Percentiles rank a stretch among this genome's conserved stretches.
Evolutionary conservation across 2,797 vertebrate genomes (phyloP).

Genomic region (Microcaecilia unicolor): DNA sequence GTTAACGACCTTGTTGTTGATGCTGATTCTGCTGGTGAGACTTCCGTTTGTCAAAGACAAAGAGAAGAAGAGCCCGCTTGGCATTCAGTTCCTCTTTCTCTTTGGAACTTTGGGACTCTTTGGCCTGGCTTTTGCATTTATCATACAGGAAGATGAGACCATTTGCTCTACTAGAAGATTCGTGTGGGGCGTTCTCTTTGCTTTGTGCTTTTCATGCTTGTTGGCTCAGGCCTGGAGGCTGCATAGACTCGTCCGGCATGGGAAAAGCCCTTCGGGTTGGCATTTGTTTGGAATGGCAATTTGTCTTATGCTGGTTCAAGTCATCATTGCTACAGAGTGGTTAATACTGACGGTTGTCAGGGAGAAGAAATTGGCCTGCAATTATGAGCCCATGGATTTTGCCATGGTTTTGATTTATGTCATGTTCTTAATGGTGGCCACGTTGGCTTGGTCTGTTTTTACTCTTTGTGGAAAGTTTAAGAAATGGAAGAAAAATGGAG

Average conservation of each 20-base stretch:
- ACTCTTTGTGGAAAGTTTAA: slow-evolving; percentile 82
- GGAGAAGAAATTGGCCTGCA: slow-evolving; percentile 74
- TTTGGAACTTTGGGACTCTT: slow-evolving; percentile 82
- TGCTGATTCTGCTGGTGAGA: slow-evolving; percentile 76
- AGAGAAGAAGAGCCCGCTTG: slow-evolving; percentile 79
- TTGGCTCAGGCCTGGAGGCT: slow-evolving; percentile 82
- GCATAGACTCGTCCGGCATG: slow-evolving; percentile 67
- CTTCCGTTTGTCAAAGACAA: slow-evolving; percentile 80
- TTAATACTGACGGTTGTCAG: slow-evolving; percentile 85
- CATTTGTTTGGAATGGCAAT: slow-evolving; percentile 71
- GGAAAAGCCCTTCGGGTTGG: slow-evolving; percentile 76
- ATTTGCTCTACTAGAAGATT: slow-evolving; percentile 78
- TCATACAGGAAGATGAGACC: slow-evolving; percentile 76
- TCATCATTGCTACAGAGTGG: slow-evolving; percentile 90
- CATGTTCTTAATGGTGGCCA: slow-evolving; percentile 69
- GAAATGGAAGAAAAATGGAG: slow-evolving; percentile 80
- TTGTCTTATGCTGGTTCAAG: slow-evolving; percentile 82
- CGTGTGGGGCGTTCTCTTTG: slow-evolving; percentile 85
- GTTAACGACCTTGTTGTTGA: slow-evolving; percentile 70
- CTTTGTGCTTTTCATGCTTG: slow-evolving; percentile 87
- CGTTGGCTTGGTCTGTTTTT: slow-evolving; percentile 67
- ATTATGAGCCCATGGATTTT: slow-evolving; percentile 86
- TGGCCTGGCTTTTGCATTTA: slow-evolving; percentile 83
- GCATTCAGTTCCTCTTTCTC: slow-evolving; percentile 81
- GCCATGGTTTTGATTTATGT: slow-evolving; percentile 82